These are phyloP conservation scores for Premnoplex brunnescens DNA, from an alignment of 2,797 vertebrate species.

Conservation along the genomic window DNA sequence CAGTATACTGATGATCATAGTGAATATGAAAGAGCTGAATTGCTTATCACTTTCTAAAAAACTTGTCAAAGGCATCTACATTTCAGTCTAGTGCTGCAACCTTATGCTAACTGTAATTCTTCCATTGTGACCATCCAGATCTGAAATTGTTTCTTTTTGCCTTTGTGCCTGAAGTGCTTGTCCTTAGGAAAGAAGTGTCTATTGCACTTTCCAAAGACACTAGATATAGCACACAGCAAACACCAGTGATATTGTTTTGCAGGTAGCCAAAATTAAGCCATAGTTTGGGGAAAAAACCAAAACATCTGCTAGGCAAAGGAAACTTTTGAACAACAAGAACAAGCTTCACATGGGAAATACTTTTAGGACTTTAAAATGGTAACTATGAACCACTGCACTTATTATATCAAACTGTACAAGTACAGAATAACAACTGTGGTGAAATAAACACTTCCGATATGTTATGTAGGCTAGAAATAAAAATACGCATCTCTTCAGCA, in stretches of 20 bases:
- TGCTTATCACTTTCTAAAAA: background rate
- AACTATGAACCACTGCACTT: background rate
- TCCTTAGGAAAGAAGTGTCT: background rate
- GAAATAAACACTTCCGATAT: background rate
- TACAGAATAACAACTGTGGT: background rate
- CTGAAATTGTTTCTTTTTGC: background rate
- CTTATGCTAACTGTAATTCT: background rate
- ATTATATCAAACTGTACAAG: background rate
- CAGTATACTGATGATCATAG: background rate
- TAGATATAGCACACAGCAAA: background rate
- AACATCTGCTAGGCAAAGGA: background rate
- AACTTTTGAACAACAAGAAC: background rate
- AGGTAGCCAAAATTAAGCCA: background rate
- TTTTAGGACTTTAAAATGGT: background rate
- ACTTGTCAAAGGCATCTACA: background rate
- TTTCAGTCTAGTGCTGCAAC: background rate
- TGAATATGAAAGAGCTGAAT: background rate
- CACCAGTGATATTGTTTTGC: background rate
- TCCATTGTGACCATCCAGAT: background rate
- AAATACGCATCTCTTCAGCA: background rate
- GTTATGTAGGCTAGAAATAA: background rate
- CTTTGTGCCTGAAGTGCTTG: background rate
- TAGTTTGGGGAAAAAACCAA: background rate
- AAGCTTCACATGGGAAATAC: background rate
- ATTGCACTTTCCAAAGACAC: background rate